Evolutionary conservation across 2,797 vertebrate genomes (phyloP), one percentile per base, ranked within the genome.

Genomic region (Enteromius afrohamiltoni): DNA sequence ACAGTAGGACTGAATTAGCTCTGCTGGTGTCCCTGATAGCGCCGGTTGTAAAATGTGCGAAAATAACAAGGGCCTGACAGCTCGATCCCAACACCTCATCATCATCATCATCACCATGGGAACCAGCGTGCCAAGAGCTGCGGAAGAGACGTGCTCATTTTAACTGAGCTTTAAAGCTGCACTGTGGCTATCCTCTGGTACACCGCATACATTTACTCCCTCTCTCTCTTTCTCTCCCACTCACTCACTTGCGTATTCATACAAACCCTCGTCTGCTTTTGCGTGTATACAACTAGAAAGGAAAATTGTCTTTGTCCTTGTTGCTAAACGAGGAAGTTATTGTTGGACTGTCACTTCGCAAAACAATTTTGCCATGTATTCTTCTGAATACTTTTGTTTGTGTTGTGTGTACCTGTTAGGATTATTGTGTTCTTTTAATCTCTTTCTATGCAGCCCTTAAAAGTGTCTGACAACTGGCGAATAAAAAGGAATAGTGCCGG

Each of bases 61-160:
- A 87, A 88, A 87, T 87, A 85, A 85, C 81, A 79, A 86, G 79
- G 77, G 70, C 67, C 81, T 84, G 77, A 67, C 83, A 85, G 86
- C 87, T 79, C 89, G 85, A 91, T 92, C 85, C 89, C 89, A 91
- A 90, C 90, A 90, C 92, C 91, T 92, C 91, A 92, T 94, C 92
- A 92, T 92, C 91, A 92, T 94, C 92, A 93, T 92, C 88, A 88
- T 92, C 91, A 23, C 91, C 86, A 89, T 88, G 67, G 90, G 90
- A 90, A 85, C 88, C 86, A 88, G 90, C 83, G 86, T 89, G 91
- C 86, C 88, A 84, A 83, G 67, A 79, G 80, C 70, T 79, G 29
- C 49, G 69, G 81, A 73, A 69, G 60, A 85, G 80, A 71, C 76
- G 47, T 81, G 82, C 73, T 81, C 77, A 45, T 85, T 85, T 84